Evolutionary conservation across 2,888 invertebrate genomes (phyloP).

Genomic region (Leucoma salicis): DNA sequence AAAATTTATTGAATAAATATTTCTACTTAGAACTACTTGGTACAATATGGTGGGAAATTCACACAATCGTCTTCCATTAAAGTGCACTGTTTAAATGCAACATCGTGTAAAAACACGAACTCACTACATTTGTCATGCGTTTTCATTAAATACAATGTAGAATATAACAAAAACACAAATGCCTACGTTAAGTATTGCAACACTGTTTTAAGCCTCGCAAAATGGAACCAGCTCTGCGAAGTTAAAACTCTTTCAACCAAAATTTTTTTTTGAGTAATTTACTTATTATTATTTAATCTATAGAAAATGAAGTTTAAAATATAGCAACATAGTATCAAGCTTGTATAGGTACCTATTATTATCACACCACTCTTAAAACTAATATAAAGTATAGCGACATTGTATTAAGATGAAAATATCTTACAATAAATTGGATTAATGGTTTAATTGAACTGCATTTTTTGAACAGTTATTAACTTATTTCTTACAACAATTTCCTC

Average conservation of each 20-base stretch:
- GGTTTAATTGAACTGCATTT: too few species aligned
- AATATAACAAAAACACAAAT: constrained; percentile 18
- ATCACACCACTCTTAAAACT: too few species aligned
- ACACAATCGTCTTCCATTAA: neutral
- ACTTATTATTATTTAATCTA: neutral
- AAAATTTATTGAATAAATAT: too few species aligned
- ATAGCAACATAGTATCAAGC: too few species aligned
- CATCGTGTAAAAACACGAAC: neutral
- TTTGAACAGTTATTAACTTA: too few species aligned
- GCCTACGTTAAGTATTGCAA: constrained; percentile 8
- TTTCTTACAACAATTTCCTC: too few species aligned
- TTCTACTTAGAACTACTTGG: too few species aligned
- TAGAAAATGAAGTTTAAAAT: neutral
- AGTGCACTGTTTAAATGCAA: neutral
- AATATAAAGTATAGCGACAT: too few species aligned
- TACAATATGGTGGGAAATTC: neutral
- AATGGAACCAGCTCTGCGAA: constrained; percentile 12
- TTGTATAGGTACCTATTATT: too few species aligned
- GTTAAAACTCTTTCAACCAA: neutral
- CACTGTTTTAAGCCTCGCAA: constrained; percentile 13
- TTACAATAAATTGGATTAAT: too few species aligned
- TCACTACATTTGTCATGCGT: constrained; percentile 6
- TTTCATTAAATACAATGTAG: constrained; percentile 14
- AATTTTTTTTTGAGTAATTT: constrained; percentile 5
- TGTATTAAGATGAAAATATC: too few species aligned